A percentile compares a stretch with the other conserved stretches of the same genome.
Evolutionary conservation across 2,888 invertebrate genomes (phyloP).

Genomic region (Polietes domitor): DNA sequence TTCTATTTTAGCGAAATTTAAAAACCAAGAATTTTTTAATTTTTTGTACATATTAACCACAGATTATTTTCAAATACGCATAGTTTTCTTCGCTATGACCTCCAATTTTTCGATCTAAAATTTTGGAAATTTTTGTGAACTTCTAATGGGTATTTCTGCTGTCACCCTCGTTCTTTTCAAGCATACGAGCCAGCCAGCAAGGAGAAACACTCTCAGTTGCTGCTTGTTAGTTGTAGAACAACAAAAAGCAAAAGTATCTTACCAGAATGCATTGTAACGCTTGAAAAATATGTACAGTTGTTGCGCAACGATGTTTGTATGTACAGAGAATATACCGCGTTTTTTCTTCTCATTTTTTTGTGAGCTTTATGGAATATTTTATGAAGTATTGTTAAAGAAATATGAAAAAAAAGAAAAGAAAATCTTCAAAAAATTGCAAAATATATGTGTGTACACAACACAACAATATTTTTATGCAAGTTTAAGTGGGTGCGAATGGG

Average conservation of each 20-base stretch:
- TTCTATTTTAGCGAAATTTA: too few species aligned
- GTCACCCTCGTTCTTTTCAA: not conserved
- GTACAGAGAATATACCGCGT: not conserved
- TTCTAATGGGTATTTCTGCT: not conserved
- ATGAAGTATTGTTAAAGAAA: constrained; percentile 49
- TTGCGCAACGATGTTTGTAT: not conserved
- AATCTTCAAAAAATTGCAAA: constrained; percentile 12
- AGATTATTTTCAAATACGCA: too few species aligned
- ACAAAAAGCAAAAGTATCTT: constrained; percentile 35
- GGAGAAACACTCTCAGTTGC: constrained; percentile 4
- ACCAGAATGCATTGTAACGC: constrained; percentile 49
- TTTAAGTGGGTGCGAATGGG: constrained; percentile 28
- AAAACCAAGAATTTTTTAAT: too few species aligned
- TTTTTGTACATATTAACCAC: too few species aligned
- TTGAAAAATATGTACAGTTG: constrained; percentile 27
- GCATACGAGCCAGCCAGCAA: too few species aligned
- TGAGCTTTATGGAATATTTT: constrained; percentile 45
- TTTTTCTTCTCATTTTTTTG: not conserved
- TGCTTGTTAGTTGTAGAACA: constrained; percentile 4
- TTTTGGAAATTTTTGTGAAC: too few species aligned
- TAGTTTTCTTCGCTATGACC: too few species aligned
- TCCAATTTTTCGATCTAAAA: too few species aligned
- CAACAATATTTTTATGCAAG: not conserved
- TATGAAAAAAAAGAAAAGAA: constrained; percentile 12
- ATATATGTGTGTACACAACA: constrained; percentile 5